Base-by-base conservation (phyloP, 1,140 invertebrate genomes). In the Lanistes nyassanus region DNA sequence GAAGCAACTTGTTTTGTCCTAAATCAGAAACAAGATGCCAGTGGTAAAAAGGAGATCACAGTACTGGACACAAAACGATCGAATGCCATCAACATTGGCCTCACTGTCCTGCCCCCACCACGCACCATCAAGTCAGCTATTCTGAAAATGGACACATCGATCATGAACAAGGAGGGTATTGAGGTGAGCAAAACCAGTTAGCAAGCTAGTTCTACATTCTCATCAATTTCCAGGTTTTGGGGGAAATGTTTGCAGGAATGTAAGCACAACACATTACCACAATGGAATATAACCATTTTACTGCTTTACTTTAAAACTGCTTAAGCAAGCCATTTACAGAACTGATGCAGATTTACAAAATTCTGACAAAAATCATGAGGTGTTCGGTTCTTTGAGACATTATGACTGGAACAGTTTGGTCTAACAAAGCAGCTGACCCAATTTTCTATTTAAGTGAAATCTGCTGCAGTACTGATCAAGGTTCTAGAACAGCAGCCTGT, bases 11-110 rank as follows among this genome's bases (percentile, higher is more conserved):
- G 0, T 47, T 47, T 47, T 9, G 1, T 6, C 9, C 19, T 9
- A 16, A 60, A 69, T 66, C 91, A 97, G 96, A 96, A 97, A 92
- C 93, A 96, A 92, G 94, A 95, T 90, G 96, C 96, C 88, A 92
- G 94, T 90, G 96, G 95, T 88, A 98, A 97, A 87, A 98, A 97
- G 89, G 95, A 97, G 89, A 94, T 99, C 73, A 96, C 98, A 60
- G 97, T 99, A 37, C 90, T 99, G 86, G 97, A 99, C 89, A 94
- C 97, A 34, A 99, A 99, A 87, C 91, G 98, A 79, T 99, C 98
- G 3, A 99, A 99, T 90, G 97, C 97, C 19, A 99, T 99, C 81
- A 99, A 99, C 88, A 99, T 99, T 84, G 97, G 97, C n/a, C 96
- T 99, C 93, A 99, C 98, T 16, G 99, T 99, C 88, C 90, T 99